phyloP scores from a whole-genome alignment of 2,888 invertebrate species.

The Acrobasis suavella region DNA sequence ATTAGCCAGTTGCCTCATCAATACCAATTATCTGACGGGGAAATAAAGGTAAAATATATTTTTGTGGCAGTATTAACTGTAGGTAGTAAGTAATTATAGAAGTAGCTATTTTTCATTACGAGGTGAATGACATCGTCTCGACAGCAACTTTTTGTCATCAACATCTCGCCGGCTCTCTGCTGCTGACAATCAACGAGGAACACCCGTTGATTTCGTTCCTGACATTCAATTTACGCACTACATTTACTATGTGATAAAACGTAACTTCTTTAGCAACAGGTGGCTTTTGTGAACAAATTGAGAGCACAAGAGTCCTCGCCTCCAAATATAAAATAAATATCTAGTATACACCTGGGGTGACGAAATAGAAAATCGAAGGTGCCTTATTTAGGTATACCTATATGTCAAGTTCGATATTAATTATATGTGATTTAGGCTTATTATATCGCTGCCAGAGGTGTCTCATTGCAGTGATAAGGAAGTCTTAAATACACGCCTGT shows the following conservation, averaged over 20 bases:
- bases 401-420: too few species aligned
- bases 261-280: background rate
- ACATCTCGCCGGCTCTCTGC: slow-evolving; percentile 8
- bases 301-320: background rate
- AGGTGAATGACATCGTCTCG: slow-evolving; percentile 20
- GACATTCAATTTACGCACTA: slow-evolving; percentile 5
- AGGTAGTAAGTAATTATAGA: slow-evolving; percentile 2
- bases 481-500: too few species aligned
- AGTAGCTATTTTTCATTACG: slow-evolving; percentile 13
- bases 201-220: slow-evolving; percentile 7
- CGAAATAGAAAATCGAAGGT: too few species aligned
- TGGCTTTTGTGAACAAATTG: background rate
- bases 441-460: too few species aligned
- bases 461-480: too few species aligned
- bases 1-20: slow-evolving; percentile 10
- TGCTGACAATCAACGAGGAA: slow-evolving; percentile 15
- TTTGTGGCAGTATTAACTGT: slow-evolving; percentile 4
- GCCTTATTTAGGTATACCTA: too few species aligned
- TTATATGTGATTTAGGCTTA: too few species aligned
- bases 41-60: slow-evolving; percentile 3
- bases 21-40: slow-evolving; percentile 5
- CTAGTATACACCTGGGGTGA: too few species aligned
- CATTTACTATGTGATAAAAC: background rate
- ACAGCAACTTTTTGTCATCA: slow-evolving; percentile 17
- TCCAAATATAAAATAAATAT: background rate